phyloP scores from a whole-genome alignment of 2,797 vertebrate species.

The Uromys caudimaculatus region DNA sequence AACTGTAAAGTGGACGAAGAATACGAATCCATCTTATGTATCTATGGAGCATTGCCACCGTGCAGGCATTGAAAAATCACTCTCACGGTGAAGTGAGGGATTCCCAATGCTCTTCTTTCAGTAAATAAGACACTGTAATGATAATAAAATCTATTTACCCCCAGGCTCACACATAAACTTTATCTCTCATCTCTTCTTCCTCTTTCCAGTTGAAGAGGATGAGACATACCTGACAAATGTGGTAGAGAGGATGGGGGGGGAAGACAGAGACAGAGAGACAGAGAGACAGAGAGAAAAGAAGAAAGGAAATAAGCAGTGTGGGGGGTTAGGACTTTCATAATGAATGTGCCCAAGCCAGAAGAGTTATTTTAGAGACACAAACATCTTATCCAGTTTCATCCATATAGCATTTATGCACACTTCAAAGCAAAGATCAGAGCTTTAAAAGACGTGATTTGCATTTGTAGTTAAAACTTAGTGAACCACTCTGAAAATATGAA shows the following conservation, averaged over 20 bases:
- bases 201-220: background rate
- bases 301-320: background rate
- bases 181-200: background rate
- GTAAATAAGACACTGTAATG: background rate
- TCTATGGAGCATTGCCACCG: background rate
- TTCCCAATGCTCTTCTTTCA: slow-evolving; percentile 22
- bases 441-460: background rate
- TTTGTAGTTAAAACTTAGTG: background rate
- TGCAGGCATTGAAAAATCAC: background rate
- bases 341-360: background rate
- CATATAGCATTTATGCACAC: background rate
- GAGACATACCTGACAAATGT: background rate
- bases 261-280: background rate
- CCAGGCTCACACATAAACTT: background rate
- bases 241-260: too few species aligned
- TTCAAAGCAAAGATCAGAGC: background rate
- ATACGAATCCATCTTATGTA: background rate
- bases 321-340: background rate
- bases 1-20: background rate
- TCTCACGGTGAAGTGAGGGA: background rate
- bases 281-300: background rate
- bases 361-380: background rate
- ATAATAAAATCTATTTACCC: background rate
- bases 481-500: background rate
- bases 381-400: background rate